Evolutionary conservation across 2,113 vertebrate species (phyloP).

Genomic region (Felis catus): F.catus_Fca126_mat1.0 CM031415.1:174716501-174717000

Average conservation of each 20-base stretch:
- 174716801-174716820: too few relatives aligned
- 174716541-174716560: not conserved
- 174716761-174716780: too few relatives aligned
- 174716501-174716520: not conserved
- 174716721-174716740: too few relatives aligned
- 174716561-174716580: not conserved
- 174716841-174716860: too few relatives aligned
- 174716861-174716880: too few relatives aligned
- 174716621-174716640: not conserved
- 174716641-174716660: not conserved
- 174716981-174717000: not conserved
- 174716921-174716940: not conserved
- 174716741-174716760: too few relatives aligned
- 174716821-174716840: too few relatives aligned
- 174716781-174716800: too few relatives aligned
- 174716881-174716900: too few relatives aligned
- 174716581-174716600: not conserved
- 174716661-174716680: not conserved
- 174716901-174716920: too few relatives aligned
- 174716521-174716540: not conserved
- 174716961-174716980: not conserved
- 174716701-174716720: not conserved
- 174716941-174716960: not conserved
- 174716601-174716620: not conserved
- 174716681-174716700: not conserved